These are phyloP conservation scores for Pseudachorutes palmiensis DNA, from an alignment of 1,140 invertebrate species.

Conservation along the genomic window DNA sequence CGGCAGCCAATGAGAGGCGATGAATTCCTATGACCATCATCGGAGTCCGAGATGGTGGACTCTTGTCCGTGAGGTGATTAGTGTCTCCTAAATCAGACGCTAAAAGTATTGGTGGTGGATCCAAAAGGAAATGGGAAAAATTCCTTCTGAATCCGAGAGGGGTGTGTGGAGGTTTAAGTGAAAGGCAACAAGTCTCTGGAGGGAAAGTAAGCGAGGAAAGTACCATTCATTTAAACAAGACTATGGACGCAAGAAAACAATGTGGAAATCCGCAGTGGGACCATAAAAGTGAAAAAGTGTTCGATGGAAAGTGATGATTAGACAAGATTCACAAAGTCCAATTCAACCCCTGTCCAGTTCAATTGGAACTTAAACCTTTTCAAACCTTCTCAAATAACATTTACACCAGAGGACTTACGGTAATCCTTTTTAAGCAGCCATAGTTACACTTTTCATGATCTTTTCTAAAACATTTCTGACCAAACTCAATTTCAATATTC, in stretches of 20 bases:
- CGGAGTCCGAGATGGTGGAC: no score
- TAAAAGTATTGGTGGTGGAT: slow-evolving; percentile 1
- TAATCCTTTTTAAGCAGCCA: no score
- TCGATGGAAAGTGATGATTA: slow-evolving; percentile 35
- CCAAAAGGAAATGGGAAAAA: neutral
- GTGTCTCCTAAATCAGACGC: slow-evolving; percentile 38
- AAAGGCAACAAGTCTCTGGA: slow-evolving; percentile 36
- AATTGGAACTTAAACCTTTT: no score
- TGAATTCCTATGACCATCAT: no score
- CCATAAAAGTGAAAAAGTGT: slow-evolving; percentile 37
- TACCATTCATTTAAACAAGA: slow-evolving; percentile 11
- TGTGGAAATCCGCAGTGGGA: slow-evolving; percentile 32
- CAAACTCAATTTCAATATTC: no score
- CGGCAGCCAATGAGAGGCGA: no score
- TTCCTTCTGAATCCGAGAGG: neutral
- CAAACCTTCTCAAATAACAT: no score
- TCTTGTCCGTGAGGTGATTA: slow-evolving; percentile 37
- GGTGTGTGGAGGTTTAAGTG: slow-evolving; percentile 30
- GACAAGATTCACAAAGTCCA: slow-evolving; percentile 12
- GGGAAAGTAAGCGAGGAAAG: slow-evolving; percentile 19
- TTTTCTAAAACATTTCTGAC: no score
- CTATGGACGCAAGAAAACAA: slow-evolving; percentile 22
- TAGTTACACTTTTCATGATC: no score
- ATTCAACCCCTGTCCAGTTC: neutral
- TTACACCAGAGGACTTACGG: no score